phyloP scores from a whole-genome alignment of 1,140 invertebrate species.

The Pseudomyrmex flavicornis region DNA sequence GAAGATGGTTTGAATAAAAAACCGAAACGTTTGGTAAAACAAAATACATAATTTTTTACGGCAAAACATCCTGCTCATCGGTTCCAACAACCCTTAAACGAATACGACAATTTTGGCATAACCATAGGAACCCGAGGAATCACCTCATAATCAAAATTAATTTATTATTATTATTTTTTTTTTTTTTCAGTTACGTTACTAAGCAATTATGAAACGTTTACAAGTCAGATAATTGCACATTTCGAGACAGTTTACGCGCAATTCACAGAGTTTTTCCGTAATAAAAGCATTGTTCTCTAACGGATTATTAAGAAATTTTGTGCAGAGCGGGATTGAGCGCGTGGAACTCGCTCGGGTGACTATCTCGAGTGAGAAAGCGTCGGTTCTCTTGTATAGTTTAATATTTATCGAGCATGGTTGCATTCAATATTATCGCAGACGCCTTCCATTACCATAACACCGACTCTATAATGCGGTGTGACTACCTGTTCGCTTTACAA shows the following conservation, averaged over 20 bases:
- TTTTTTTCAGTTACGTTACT: neutral
- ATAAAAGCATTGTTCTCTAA: neutral
- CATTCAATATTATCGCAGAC: slow-evolving; percentile 40
- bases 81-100: too few relatives aligned
- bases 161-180: too few relatives aligned
- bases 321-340: slow-evolving; percentile 2
- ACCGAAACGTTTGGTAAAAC: too few relatives aligned
- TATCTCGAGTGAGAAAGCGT: slow-evolving; percentile 21
- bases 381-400: slow-evolving; percentile 39
- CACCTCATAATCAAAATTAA: too few relatives aligned
- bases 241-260: neutral
- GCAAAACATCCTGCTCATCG: too few relatives aligned
- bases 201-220: neutral
- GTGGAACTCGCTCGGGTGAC: neutral
- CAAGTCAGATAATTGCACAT: neutral
- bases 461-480: slow-evolving; percentile 20
- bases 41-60: too few relatives aligned
- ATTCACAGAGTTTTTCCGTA: neutral
- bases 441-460: slow-evolving; percentile 28
- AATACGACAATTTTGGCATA: too few relatives aligned
- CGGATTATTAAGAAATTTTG: slow-evolving; percentile 25
- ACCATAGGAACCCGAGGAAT: too few relatives aligned
- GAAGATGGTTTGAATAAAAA: too few relatives aligned
- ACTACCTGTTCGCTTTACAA: slow-evolving; percentile 19
- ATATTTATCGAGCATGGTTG: slow-evolving; percentile 43